Base-by-base conservation (phyloP, 2,888 invertebrate genomes). In the Fissipunctia ypsillon region DNA sequence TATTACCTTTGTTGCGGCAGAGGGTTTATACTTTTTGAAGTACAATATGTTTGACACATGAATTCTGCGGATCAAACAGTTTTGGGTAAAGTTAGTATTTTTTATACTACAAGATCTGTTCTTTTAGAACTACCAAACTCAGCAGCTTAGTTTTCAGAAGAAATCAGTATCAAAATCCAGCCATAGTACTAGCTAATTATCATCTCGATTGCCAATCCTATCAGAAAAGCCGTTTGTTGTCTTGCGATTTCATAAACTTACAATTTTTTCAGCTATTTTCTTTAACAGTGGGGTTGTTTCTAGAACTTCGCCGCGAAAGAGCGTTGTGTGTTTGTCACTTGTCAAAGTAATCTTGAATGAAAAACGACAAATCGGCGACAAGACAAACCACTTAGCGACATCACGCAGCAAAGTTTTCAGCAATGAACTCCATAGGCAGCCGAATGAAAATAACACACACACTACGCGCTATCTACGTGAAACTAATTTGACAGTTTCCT, bases 1-100 rank as follows among this genome's bases (percentile, higher is more conserved):
- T 61, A 80, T 80, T 59, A 25, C 52, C n/a, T 31, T 35, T 61
- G 66, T 60, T 60, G 43, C 2, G 43, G 1, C 19, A 25, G 4
- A 52, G 19, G 38, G 60, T 66, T 48, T 38, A 65, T 64, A 19
- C n/a, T 50, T 28, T 0, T n/a, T 35, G 3, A 38, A 22, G 28
- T 60, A 50, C 12, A 61, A 67, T 50, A 43, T 57, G 54, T 48
- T 45, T 9, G 25, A 12, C 12, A 16, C 14, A 2, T 35, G 5
- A 35, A 1, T 57, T 65, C 2, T 2, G 12, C 22, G 22, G n/a
- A 31, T 59, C 19, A n/a, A 50, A 59, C 9, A 7, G 5, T 4
- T 12, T 5, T 14, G 1, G n/a, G n/a, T n/a, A n/a, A n/a, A n/a
- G n/a, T n/a, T n/a, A n/a, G n/a, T n/a, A n/a, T n/a, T 19, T 41